Evolutionary conservation across 2,888 invertebrate species (phyloP).

Genomic region (Pharmacophagus antenor): DNA sequence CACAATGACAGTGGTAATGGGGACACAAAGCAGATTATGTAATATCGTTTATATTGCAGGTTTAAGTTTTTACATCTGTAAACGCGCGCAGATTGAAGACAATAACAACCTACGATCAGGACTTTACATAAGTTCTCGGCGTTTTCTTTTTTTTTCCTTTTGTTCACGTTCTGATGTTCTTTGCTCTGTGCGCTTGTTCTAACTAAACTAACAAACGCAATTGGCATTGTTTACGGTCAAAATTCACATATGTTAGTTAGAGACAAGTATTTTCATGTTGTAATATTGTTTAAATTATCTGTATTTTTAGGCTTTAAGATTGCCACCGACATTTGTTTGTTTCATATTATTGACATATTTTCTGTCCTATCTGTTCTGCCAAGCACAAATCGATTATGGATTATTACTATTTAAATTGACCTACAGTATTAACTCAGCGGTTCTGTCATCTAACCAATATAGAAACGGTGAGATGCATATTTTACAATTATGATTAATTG

Average conservation of each 20-base stretch:
- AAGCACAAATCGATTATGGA: not conserved
- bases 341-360: not conserved
- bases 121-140: conserved; percentile 13
- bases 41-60: conserved; percentile 30
- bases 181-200: conserved; percentile 32
- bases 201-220: conserved; percentile 23
- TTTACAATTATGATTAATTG: too few species aligned
- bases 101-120: conserved; percentile 16
- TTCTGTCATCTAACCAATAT: not conserved
- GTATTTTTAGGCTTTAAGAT: not conserved
- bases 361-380: not conserved
- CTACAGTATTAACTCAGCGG: not conserved
- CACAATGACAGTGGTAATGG: not conserved
- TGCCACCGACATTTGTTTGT: not conserved
- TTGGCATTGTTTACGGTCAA: conserved; percentile 12
- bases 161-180: conserved; percentile 21
- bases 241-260: conserved; percentile 26
- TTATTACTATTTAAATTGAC: not conserved
- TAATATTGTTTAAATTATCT: conserved; percentile 7
- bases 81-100: conserved; percentile 28
- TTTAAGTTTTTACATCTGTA: conserved; percentile 29
- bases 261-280: conserved; percentile 24
- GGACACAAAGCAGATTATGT: conserved; percentile 8
- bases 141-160: conserved; percentile 2
- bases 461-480: too few species aligned